phyloP scores from a whole-genome alignment of 2,113 vertebrate species.

The Salvelinus namaycush region DNA sequence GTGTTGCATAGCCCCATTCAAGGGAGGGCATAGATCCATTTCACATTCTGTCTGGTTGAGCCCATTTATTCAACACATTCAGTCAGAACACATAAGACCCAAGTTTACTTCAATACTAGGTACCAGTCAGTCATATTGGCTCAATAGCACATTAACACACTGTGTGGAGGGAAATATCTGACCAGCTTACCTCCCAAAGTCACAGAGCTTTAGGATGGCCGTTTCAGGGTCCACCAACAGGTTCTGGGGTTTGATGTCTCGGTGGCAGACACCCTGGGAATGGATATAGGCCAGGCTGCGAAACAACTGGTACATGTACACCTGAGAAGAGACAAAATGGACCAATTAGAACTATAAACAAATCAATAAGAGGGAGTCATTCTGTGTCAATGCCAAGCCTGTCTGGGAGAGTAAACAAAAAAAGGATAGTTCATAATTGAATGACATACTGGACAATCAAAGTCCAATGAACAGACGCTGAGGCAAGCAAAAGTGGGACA shows the following conservation, averaged over 20 bases:
- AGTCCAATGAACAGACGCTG: too few relatives aligned
- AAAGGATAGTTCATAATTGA: neutral
- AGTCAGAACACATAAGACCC: too few relatives aligned
- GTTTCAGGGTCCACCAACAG: conserved; percentile 91
- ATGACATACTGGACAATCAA: too few relatives aligned
- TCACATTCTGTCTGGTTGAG: too few relatives aligned
- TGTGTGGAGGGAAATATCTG: too few relatives aligned
- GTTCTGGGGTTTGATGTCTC: conserved; percentile 94
- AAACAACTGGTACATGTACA: conserved; percentile 97
- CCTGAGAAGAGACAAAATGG: conserved; percentile 62
- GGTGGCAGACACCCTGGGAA: conserved; percentile 93
- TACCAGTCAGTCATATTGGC: too few relatives aligned
- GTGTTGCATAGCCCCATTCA: too few relatives aligned
- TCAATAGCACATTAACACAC: neutral
- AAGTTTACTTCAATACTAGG: too few relatives aligned
- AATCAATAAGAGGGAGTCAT: conserved; percentile 11
- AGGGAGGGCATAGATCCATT: too few relatives aligned
- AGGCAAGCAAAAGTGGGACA: neutral
- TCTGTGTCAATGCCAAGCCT: too few relatives aligned
- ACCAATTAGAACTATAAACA: neutral
- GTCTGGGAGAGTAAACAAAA: neutral
- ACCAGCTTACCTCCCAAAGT: conserved; percentile 86
- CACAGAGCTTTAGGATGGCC: conserved; percentile 90
- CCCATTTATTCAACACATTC: too few relatives aligned
- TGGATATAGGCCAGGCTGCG: conserved; percentile 94